A percentile compares a stretch with the other conserved stretches of the same genome.
Evolutionary conservation across 2,113 vertebrate species (phyloP).

Genomic region (Psophia crepitans): DNA sequence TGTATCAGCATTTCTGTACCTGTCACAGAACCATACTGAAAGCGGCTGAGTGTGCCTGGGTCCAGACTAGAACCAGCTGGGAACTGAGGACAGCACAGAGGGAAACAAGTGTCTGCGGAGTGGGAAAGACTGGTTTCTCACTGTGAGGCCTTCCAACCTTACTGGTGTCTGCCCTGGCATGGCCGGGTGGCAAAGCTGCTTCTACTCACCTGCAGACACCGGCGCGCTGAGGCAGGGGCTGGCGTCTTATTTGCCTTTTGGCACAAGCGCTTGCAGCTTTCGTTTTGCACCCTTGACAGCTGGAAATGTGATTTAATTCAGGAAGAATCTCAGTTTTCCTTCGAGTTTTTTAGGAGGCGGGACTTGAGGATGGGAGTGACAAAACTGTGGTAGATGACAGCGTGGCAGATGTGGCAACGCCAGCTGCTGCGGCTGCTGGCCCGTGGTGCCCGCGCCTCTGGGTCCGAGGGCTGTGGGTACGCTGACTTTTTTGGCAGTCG

Average conservation of each 20-base stretch:
- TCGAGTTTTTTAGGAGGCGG: not conserved
- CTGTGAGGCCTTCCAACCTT: not conserved
- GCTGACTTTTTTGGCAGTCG: not conserved
- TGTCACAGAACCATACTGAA: not conserved
- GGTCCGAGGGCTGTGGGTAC: not conserved
- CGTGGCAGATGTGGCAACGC: accelerated
- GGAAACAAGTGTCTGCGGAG: not conserved
- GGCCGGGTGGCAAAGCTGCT: too few relatives aligned
- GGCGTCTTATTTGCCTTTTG: not conserved
- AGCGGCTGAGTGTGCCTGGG: too few relatives aligned
- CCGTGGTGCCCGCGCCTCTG: accelerated
- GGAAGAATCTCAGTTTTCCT: not conserved
- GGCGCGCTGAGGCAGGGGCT: not conserved
- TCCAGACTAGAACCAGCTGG: not conserved
- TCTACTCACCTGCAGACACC: not conserved
- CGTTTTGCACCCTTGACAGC: not conserved
- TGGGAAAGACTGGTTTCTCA: not conserved
- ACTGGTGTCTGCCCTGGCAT: not conserved
- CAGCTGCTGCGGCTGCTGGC: not conserved
- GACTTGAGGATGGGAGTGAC: not conserved
- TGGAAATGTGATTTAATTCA: not conserved
- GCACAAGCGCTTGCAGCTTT: not conserved
- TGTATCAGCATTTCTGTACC: not conserved
- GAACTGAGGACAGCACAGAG: not conserved
- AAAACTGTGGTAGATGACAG: not conserved